phyloP scores from a whole-genome alignment of 2,113 vertebrate species.

The Myotis lucifugus region DNA sequence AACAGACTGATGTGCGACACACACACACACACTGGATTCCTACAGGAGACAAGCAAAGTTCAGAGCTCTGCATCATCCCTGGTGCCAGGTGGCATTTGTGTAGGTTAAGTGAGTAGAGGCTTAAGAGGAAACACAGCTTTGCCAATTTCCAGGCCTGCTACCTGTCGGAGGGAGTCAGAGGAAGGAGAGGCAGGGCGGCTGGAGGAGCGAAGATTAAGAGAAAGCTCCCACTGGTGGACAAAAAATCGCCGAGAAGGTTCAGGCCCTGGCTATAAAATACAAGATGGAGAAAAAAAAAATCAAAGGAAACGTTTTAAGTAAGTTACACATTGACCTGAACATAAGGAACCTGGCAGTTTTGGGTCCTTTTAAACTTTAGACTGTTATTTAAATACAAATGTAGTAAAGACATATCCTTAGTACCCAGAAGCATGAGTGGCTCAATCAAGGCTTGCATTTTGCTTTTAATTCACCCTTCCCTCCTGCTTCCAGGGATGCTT shows the following conservation, averaged over 20 bases:
- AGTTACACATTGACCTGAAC: not conserved
- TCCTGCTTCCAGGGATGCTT: not conserved
- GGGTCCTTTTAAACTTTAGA: not conserved
- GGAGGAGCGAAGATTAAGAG: constrained; percentile 85
- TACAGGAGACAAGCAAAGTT: not conserved
- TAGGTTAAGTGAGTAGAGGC: constrained; percentile 54
- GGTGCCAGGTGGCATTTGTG: constrained; percentile 1
- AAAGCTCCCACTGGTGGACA: constrained; percentile 92
- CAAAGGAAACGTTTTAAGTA: constrained; percentile 1
- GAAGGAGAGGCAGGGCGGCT: constrained; percentile 87
- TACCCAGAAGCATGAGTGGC: not conserved
- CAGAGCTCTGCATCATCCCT: not conserved
- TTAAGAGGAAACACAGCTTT: constrained; percentile 61
- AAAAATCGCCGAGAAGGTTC: constrained; percentile 90
- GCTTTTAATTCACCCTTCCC: not conserved
- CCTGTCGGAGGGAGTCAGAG: constrained; percentile 92
- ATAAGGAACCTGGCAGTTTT: not conserved
- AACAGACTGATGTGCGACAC: not conserved
- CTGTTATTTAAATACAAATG: not conserved
- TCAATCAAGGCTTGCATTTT: not conserved
- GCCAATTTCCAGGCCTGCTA: constrained; percentile 82
- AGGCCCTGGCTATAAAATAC: constrained; percentile 88
- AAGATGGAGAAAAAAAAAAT: constrained; percentile 76
- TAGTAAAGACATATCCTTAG: not conserved
- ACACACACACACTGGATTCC: not conserved